Evolutionary conservation across 2,113 vertebrate genomes (phyloP).

Genomic region (Cinclus cinclus): DNA sequence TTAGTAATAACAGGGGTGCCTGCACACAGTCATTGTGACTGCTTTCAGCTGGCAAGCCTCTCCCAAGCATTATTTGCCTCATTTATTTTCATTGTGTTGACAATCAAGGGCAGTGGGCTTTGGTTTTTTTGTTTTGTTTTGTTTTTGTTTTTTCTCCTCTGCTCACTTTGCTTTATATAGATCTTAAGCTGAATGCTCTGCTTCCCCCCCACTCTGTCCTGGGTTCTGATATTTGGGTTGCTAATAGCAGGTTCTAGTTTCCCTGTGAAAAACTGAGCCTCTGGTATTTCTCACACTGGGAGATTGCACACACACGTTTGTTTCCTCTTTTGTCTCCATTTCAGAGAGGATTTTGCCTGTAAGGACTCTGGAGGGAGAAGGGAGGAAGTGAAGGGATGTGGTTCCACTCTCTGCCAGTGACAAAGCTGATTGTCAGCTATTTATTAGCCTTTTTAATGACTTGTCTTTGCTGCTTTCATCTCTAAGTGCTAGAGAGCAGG

Average conservation of each 20-base stretch:
- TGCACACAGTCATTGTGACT: background rate
- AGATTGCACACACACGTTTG: background rate
- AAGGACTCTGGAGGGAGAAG: background rate
- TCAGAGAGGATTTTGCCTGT: background rate
- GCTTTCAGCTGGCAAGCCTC: background rate
- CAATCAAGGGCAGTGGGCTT: background rate
- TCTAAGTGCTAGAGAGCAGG: background rate
- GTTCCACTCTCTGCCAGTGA: background rate
- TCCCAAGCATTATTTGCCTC: background rate
- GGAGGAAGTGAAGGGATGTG: background rate
- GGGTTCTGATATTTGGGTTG: background rate
- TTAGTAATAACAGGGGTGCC: conserved; percentile 22
- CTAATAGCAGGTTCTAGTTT: conserved; percentile 41
- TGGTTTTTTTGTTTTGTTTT: too few relatives aligned
- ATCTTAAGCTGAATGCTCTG: background rate
- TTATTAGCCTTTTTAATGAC: background rate
- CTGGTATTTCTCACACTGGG: background rate
- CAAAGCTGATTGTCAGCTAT: background rate
- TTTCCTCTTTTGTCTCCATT: background rate
- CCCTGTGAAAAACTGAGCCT: background rate
- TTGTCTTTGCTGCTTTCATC: background rate
- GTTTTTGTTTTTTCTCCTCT: too few relatives aligned
- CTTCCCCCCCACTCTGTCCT: background rate
- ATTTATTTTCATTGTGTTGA: conserved; percentile 48
- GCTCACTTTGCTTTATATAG: background rate